Percentiles rank a stretch among this genome's conserved stretches.
phyloP scores from a whole-genome alignment of 1,140 invertebrate species.

The Drosophila pandora region DNA sequence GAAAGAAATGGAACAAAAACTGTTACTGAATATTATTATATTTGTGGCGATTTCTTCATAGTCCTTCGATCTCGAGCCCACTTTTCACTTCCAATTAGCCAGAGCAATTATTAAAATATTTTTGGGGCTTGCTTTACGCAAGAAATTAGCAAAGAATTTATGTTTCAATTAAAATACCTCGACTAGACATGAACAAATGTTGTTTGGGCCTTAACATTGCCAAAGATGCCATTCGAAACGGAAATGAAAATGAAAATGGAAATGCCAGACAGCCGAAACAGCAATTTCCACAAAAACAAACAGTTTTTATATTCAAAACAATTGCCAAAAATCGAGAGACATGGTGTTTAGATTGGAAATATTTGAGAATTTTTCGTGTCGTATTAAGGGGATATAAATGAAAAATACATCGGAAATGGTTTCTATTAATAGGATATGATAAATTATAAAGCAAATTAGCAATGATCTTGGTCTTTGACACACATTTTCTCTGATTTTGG shows the following conservation, averaged over 20 bases:
- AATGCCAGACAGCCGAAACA: constrained; percentile 56
- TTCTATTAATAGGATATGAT: constrained; percentile 64
- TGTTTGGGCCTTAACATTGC: constrained; percentile 39
- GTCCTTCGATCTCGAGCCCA: not conserved
- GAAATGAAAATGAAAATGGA: constrained; percentile 56
- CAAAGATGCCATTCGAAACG: constrained; percentile 52
- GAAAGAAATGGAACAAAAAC: constrained; percentile 6
- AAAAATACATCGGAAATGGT: constrained; percentile 54
- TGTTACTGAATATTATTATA: not conserved
- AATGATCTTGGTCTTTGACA: constrained; percentile 40
- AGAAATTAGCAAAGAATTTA: constrained; percentile 65
- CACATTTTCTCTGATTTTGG: constrained; percentile 9
- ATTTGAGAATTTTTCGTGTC: constrained; percentile 45
- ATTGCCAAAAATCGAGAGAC: constrained; percentile 34
- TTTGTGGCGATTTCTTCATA: constrained; percentile 16
- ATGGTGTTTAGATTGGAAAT: constrained; percentile 73
- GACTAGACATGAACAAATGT: constrained; percentile 56
- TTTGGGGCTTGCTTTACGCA: constrained; percentile 9
- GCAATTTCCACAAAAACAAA: constrained; percentile 59
- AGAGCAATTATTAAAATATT: constrained; percentile 22
- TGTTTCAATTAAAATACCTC: constrained; percentile 70
- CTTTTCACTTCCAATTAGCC: constrained; percentile 26
- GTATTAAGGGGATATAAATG: constrained; percentile 63
- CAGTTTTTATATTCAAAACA: constrained; percentile 32
- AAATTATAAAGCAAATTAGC: constrained; percentile 35